Percentiles rank a stretch among this genome's conserved stretches.
These are phyloP conservation scores for Microcaecilia unicolor DNA, from an alignment of 2,797 vertebrate genomes.

Conservation along the genomic window DNA sequence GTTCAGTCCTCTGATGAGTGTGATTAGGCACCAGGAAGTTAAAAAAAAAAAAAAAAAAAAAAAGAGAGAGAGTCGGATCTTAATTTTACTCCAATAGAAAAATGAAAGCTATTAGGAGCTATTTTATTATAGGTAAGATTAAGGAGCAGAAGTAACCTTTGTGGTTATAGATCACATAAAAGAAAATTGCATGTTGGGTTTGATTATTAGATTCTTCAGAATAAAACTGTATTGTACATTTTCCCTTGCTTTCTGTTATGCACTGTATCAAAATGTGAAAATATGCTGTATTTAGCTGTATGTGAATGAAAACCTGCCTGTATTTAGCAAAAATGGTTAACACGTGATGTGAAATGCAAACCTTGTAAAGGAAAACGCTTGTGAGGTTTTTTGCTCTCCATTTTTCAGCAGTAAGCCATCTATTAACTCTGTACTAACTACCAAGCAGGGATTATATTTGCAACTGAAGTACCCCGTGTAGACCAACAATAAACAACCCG, in stretches of 20 bases:
- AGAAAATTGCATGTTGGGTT: slow-evolving; percentile 63
- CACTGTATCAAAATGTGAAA: slow-evolving; percentile 58
- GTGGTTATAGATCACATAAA: slow-evolving; percentile 20
- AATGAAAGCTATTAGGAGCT: slow-evolving; percentile 37
- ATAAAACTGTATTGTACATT: slow-evolving; percentile 48
- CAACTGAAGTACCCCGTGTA: not conserved
- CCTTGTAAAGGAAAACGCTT: slow-evolving; percentile 40
- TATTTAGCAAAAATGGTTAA: slow-evolving; percentile 73
- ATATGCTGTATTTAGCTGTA: slow-evolving; percentile 60
- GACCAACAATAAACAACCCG: not conserved
- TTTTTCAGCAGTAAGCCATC: fast-evolving
- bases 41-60: too few species aligned
- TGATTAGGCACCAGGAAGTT: too few species aligned
- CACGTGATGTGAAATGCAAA: slow-evolving; percentile 55
- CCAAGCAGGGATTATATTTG: not conserved
- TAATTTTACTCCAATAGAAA: slow-evolving; percentile 31
- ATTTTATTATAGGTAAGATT: slow-evolving; percentile 39
- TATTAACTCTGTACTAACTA: not conserved
- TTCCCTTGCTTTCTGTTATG: slow-evolving; percentile 56
- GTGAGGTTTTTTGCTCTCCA: too few species aligned
- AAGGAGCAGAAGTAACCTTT: slow-evolving; percentile 25
- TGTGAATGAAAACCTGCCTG: slow-evolving; percentile 65
- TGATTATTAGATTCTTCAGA: slow-evolving; percentile 48
- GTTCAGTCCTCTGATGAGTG: slow-evolving; percentile 46
- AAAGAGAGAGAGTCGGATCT: too few species aligned